Evolutionary conservation across 2,797 vertebrate genomes (phyloP).

Genomic region (Enteromius fasciolatus): DNA sequence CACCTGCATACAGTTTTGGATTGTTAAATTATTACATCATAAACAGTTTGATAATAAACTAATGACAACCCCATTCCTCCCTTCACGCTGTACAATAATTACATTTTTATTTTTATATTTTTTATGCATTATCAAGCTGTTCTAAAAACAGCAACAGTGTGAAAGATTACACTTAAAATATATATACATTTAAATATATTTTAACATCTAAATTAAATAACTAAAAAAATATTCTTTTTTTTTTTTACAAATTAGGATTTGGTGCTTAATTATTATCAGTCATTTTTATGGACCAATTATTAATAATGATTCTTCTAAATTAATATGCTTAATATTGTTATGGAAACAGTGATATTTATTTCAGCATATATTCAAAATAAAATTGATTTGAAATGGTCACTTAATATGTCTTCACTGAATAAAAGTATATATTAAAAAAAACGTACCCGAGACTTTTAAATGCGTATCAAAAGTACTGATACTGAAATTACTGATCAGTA

Average conservation of each 20-base stretch:
- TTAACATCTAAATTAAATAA: neutral
- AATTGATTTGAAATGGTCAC: neutral
- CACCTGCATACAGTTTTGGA: neutral
- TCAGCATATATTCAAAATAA: too few relatives aligned
- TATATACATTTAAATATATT: neutral
- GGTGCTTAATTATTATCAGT: neutral
- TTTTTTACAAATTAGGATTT: neutral
- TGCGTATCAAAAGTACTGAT: neutral
- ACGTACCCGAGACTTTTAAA: neutral
- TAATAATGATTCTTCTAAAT: neutral
- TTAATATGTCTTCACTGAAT: neutral
- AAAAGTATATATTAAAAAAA: neutral
- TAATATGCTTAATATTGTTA: neutral
- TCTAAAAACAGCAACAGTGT: neutral
- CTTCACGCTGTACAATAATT: neutral
- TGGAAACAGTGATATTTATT: neutral
- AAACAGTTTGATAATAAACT: neutral
- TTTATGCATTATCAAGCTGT: neutral
- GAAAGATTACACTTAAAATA: neutral
- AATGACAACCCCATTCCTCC: neutral
- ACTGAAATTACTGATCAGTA: neutral
- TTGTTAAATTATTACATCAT: neutral
- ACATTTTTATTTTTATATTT: neutral
- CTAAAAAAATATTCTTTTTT: too few relatives aligned
- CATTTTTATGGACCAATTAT: neutral